phyloP scores from a whole-genome alignment of 1,140 invertebrate genomes.

The Vanessa tameamea region DNA sequence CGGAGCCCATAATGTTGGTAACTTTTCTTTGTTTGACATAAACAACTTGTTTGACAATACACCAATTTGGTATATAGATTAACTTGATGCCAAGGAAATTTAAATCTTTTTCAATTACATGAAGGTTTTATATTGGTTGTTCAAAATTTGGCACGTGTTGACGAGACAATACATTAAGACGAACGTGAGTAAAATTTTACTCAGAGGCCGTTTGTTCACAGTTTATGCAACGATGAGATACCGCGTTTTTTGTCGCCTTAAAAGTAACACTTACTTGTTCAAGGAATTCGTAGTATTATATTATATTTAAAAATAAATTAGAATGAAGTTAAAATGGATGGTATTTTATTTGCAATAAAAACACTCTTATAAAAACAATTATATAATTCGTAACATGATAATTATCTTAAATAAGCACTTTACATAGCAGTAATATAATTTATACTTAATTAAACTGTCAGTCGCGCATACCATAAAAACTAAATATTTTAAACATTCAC shows the following conservation, averaged over 20 bases:
- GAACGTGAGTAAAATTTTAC: constrained; percentile 34
- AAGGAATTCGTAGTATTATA: neutral
- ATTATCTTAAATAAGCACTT: constrained; percentile 17
- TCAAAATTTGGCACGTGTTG: constrained; percentile 22
- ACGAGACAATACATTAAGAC: constrained; percentile 24
- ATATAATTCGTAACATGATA: neutral
- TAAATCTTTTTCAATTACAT: neutral
- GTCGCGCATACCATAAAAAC: constrained; percentile 43
- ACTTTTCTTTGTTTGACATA: constrained; percentile 30
- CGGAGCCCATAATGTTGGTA: constrained; percentile 20
- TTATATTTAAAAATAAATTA: neutral
- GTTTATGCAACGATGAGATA: constrained; percentile 19
- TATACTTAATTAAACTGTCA: constrained; percentile 49
- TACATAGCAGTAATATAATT: constrained; percentile 40
- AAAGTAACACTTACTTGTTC: neutral
- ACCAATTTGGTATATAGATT: constrained; percentile 6
- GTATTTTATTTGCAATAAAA: neutral
- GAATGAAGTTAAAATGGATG: neutral
- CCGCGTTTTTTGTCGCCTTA: constrained; percentile 1
- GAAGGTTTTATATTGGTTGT: constrained; percentile 7
- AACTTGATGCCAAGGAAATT: neutral
- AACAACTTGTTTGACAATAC: constrained; percentile 20
- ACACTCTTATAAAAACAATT: neutral
- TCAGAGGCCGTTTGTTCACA: constrained; percentile 19
- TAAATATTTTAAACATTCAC: constrained; percentile 42